Base-by-base conservation (phyloP, 2,797 vertebrate genomes). In the Phrynocephalus guinanensis region DNA sequence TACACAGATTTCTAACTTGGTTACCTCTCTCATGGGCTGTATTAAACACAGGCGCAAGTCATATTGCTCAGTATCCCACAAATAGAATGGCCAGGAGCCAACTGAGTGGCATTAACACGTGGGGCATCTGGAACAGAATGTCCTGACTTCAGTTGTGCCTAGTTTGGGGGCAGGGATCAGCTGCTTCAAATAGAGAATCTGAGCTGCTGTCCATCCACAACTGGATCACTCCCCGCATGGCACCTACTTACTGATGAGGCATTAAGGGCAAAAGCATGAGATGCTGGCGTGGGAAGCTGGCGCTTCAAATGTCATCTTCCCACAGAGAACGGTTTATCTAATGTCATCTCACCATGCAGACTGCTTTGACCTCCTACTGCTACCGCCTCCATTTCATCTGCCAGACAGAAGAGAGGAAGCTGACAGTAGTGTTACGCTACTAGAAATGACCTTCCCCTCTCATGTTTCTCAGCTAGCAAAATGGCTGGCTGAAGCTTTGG, bases 31-130 rank as follows among this genome's bases (percentile, higher is more conserved):
- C 26, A 63, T 30, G 56, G 7, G 15, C 79, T 66, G 60, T 24
- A 0, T 0, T 38, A 84, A 84, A 84, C 38, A 71, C 73, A 79
- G 77, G 86, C 66, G 38, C 20, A 84, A 56, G 44, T 44, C 24
- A 18, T 30, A 56, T 70, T 50, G 50, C 75, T 66, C 5, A 86
- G 56, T 73, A 48, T 0, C 1, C 44, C 0, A n/a, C 60, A 50
- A 86, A 85, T 75, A 87, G 80, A 87, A 28, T 92, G 91, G 92
- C 91, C 18, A 26, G 76, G 50, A 60, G 91, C 90, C 94, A 87
- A 52, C 75, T 60, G 80, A 83, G 85, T 86, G 52, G 70, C 68
- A 70, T 63, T 81, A 28, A 83, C 5, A 83, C 91, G 90, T 78
- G 77, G 85, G 86, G 87, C 68, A 3, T 9, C 63, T 1, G 30